Base-by-base conservation (phyloP, 1,140 invertebrate species). In the Parapsyche elsis region DNA sequence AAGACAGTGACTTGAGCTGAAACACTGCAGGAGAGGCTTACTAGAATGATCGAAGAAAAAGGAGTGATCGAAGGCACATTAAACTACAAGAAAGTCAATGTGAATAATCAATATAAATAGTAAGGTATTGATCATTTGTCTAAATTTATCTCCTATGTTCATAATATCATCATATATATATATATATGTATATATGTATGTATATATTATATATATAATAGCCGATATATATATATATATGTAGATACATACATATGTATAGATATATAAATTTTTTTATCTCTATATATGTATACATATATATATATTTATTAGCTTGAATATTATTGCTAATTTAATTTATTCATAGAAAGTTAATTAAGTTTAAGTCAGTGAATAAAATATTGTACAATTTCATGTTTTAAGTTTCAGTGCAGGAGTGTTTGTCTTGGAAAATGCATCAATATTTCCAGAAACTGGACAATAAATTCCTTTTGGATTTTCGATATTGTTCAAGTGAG, bases 401-500 rank as follows among this genome's bases (percentile, higher is more conserved):
- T 45, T 79, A 7, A 26, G 38, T 85, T 87, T 82, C 84, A 90
- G 88, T 87, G 73, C 90, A 76, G 93, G 93, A 64, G 90, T 93
- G 12, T 91, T 94, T 86, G 87, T 94, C 38, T 86, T 94, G 81
- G 93, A 94, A 86, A 93, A 93, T 85, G 92, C 90, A 83, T 90
- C 87, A 74, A 90, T 94, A 76, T 91, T 92, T 84, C 88, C 90
- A 84, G 93, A 94, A 84, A 87, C 88, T 74, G 88, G 86, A 14
- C 87, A 88, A 10, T 92, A 91, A 81, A 90, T 91, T 84, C 90
- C 90, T 53, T 93, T 93, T 86, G 91, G 92, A 26, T 94, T 94
- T 87, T 92, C 91, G 59, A 91, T 93, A 84, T 89, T 90, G 23
- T 93, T 88, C 81, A 88, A 87, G 88, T 89, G 1, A 38, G 30